phyloP scores from a whole-genome alignment of 2,113 vertebrate genomes.

The Ageneiosus marmoratus region DNA sequence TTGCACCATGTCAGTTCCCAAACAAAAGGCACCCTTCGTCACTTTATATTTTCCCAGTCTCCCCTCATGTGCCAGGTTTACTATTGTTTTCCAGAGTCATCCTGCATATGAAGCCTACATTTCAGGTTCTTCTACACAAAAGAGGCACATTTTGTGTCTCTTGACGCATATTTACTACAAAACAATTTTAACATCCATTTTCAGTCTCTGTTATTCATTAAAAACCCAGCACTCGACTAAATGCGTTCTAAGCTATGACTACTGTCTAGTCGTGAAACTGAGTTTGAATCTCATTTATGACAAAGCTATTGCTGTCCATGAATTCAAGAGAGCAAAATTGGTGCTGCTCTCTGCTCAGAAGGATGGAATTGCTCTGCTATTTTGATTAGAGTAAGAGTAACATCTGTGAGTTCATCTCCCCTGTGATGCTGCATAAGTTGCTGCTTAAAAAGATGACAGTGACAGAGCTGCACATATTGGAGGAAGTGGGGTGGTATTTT shows the following conservation, averaged over 20 bases:
- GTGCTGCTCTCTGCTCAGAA: not conserved
- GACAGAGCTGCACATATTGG: not conserved
- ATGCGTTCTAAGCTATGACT: not conserved
- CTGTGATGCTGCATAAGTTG: not conserved
- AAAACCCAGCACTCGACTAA: not conserved
- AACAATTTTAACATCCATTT: not conserved
- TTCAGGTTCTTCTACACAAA: slow-evolving; percentile 5
- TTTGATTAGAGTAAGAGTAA: not conserved
- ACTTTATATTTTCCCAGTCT: slow-evolving; percentile 76
- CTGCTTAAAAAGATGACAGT: not conserved
- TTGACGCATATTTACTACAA: not conserved
- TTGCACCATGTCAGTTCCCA: slow-evolving; percentile 69
- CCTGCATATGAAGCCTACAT: slow-evolving; percentile 58
- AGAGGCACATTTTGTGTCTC: not conserved
- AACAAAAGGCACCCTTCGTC: slow-evolving; percentile 77
- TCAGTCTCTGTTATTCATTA: not conserved
- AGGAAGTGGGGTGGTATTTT: not conserved
- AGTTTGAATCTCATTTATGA: not conserved
- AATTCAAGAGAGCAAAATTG: not conserved
- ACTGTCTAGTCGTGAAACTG: not conserved
- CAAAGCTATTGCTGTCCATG: not conserved
- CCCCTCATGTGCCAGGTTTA: slow-evolving; percentile 53
- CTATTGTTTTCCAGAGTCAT: slow-evolving; percentile 67
- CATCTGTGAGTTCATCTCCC: not conserved
- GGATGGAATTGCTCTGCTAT: not conserved